phyloP scores from a whole-genome alignment of 2,888 invertebrate species.

The Gibbula magus region DNA sequence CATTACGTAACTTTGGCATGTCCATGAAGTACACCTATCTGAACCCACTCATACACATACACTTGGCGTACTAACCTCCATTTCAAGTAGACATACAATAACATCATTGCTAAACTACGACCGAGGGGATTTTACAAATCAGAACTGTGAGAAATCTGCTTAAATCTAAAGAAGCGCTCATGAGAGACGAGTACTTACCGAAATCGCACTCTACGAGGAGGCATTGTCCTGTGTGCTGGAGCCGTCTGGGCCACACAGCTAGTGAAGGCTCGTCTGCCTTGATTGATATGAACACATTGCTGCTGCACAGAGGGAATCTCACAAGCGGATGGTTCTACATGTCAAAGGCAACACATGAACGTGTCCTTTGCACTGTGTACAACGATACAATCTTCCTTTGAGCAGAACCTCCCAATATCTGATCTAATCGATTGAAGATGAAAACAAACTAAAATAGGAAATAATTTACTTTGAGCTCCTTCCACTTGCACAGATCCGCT shows the following conservation, averaged over 20 bases:
- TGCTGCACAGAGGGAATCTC: neutral
- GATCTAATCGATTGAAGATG: neutral
- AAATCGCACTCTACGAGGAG: conserved; percentile 1
- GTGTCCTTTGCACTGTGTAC: neutral
- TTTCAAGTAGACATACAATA: too few relatives aligned
- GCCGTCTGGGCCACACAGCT: neutral
- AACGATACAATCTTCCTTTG: too few relatives aligned
- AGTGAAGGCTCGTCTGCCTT: neutral
- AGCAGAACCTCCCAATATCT: too few relatives aligned
- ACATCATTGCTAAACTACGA: too few relatives aligned
- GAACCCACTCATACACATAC: too few relatives aligned
- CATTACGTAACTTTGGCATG: too few relatives aligned
- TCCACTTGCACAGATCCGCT: neutral
- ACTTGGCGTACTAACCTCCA: too few relatives aligned
- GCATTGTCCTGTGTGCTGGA: neutral
- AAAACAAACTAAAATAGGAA: neutral
- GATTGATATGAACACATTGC: conserved; percentile 1
- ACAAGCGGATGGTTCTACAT: neutral
- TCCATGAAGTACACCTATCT: too few relatives aligned
- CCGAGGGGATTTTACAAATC: too few relatives aligned
- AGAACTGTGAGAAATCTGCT: too few relatives aligned
- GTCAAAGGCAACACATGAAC: neutral
- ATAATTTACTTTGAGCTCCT: neutral
- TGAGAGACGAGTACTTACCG: neutral
- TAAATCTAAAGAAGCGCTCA: too few relatives aligned